Conservation (phyloP, 2,888 invertebrate species). For the Eilema griseolum region DNA sequence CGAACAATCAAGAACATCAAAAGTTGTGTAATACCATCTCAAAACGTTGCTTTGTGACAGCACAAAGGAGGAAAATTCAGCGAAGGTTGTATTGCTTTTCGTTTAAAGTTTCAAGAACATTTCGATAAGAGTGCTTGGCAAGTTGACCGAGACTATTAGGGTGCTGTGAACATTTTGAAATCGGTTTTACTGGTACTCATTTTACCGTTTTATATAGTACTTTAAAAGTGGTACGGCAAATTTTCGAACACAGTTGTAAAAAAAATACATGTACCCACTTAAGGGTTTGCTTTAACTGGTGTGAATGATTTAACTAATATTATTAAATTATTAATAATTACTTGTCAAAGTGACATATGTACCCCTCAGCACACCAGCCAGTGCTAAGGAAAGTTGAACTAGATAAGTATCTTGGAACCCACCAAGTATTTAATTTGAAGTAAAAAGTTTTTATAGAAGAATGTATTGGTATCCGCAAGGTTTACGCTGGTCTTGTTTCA, state of each 20-base stretch:
- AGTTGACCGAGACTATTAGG: slow-evolving; percentile 37
- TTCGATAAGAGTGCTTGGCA: slow-evolving; percentile 54
- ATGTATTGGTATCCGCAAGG: too few relatives aligned
- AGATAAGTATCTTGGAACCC: too few relatives aligned
- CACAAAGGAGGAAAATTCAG: slow-evolving; percentile 46
- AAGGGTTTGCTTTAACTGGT: background rate
- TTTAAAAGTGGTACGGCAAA: background rate
- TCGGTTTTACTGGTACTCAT: slow-evolving; percentile 10
- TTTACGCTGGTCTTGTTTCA: too few relatives aligned
- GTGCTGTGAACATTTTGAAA: slow-evolving; percentile 23
- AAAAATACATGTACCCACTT: background rate
- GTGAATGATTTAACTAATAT: background rate
- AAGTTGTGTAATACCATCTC: slow-evolving; percentile 73
- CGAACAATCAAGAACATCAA: slow-evolving; percentile 64
- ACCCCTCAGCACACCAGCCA: too few relatives aligned
- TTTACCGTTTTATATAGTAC: slow-evolving; percentile 19
- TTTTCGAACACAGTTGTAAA: background rate
- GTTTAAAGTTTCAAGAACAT: slow-evolving; percentile 58
- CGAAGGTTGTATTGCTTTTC: slow-evolving; percentile 65
- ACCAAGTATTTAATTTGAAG: too few relatives aligned
- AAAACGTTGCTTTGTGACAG: slow-evolving; percentile 66
- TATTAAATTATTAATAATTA: too few relatives aligned
- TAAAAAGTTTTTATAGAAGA: too few relatives aligned
- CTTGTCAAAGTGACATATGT: too few relatives aligned
- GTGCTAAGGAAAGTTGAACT: too few relatives aligned